Percentiles rank a stretch among this genome's conserved stretches.
These are phyloP conservation scores for Philopedon plagiatum DNA, from an alignment of 2,888 invertebrate genomes.

Conservation along the genomic window DNA sequence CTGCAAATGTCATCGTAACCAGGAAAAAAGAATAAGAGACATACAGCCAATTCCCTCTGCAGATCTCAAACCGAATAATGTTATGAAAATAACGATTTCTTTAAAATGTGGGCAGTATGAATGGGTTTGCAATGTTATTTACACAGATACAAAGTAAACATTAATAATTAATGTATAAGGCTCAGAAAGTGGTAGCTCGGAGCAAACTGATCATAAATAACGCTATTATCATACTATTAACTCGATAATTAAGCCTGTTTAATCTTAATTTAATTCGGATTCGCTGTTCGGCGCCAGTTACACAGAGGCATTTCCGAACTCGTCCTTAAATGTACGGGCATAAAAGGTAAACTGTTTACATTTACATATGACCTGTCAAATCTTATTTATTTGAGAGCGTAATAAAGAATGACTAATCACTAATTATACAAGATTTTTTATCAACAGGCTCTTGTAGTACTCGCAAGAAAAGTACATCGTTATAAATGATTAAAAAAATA, in stretches of 20 bases:
- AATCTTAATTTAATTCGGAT: constrained; percentile 62
- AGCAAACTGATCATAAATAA: constrained; percentile 57
- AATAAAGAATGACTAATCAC: too few species aligned
- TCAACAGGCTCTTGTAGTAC: too few species aligned
- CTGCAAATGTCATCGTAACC: too few species aligned
- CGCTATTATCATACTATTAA: constrained; percentile 60
- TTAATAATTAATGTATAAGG: constrained; percentile 38
- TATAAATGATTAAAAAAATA: too few species aligned
- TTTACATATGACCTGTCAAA: too few species aligned
- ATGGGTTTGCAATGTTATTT: constrained; percentile 21
- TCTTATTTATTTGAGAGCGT: too few species aligned
- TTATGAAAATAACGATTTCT: constrained; percentile 12
- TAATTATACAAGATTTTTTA: too few species aligned
- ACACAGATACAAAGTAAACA: constrained; percentile 39
- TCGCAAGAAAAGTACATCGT: too few species aligned
- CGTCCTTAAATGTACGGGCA: background rate
- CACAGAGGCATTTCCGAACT: constrained; percentile 38
- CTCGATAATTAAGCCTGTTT: constrained; percentile 60
- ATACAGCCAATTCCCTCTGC: too few species aligned
- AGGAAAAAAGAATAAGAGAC: too few species aligned
- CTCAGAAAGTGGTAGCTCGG: constrained; percentile 40
- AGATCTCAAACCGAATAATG: background rate
- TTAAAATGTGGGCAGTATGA: constrained; percentile 27
- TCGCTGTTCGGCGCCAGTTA: constrained; percentile 61
- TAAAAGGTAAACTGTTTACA: background rate